Evolutionary conservation across 2,113 vertebrate genomes (phyloP), one percentile per base, ranked within the genome.

Genomic region (Nestor notabilis): DNA sequence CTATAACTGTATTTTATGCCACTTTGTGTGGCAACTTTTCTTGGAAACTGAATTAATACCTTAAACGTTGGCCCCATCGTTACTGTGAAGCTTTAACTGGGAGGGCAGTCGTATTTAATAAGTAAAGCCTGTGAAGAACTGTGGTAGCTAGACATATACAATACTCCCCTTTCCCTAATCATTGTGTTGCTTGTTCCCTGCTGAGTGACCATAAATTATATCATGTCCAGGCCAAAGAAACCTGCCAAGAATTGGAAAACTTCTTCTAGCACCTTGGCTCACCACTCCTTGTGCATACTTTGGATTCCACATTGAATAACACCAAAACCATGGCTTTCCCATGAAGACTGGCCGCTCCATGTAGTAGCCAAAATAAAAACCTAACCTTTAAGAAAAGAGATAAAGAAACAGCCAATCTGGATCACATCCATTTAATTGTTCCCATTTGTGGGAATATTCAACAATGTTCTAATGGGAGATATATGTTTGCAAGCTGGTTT

Each of bases 241-340:
- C 27, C 18, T 61, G 6, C 9, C 9, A 43, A 50, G 47, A 46
- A 43, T 21, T 5, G 0, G 2, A 25, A 1, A 82, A 83, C 3
- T 50, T 28, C 13, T 87, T 50, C 43, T 75, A 83, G 11, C 16
- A 58, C 3, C 24, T 66, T 10, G 3, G 85, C 5, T 80, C 3
- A 11, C 8, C 35, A 60, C 15, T n/a, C 15, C 17, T 71, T 60
- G 7, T 29, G 17, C 11, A 16, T 69, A 14, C 13, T 75, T 83
- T 52, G 39, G 71, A 76, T 85, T 83, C 21, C 14, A 35, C 5
- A 2, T 4, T 60, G 33, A 76, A 23, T 72, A 7, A 31, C 33
- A n/a, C 20, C 31, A 52, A 91, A 85, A 10, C 13, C 8, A 9
- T 46, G 5, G 13, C 25, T 83, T 72, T 66, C 19, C 16, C 17